Evolutionary conservation across 1,140 invertebrate genomes (phyloP).

Genomic region (Platorchestia sp.): DNA sequence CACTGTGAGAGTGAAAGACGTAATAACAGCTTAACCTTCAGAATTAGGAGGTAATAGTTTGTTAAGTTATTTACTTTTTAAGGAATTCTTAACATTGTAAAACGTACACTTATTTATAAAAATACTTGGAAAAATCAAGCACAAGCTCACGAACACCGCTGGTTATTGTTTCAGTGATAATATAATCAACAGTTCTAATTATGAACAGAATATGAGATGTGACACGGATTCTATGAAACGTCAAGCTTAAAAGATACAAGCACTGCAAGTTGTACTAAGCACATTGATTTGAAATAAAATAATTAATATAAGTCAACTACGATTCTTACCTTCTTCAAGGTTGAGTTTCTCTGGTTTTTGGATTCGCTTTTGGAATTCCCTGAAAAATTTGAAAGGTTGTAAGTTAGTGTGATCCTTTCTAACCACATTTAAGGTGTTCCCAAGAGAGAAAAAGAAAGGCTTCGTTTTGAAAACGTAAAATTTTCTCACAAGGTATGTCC

Average conservation of each 20-base stretch:
- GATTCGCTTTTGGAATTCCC: not conserved
- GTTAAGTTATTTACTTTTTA: not conserved
- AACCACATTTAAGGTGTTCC: too few relatives aligned
- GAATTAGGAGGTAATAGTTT: not conserved
- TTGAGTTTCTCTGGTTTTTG: not conserved
- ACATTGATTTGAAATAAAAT: not conserved
- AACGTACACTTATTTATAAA: too few relatives aligned
- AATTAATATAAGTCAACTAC: not conserved
- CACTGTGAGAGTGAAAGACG: not conserved
- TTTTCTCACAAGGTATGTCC: too few relatives aligned
- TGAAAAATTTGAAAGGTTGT: too few relatives aligned
- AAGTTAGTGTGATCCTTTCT: too few relatives aligned
- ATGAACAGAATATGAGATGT: not conserved
- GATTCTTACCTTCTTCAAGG: not conserved
- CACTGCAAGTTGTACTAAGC: not conserved
- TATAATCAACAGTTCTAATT: not conserved
- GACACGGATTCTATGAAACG: not conserved
- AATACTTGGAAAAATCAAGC: too few relatives aligned
- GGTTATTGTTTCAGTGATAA: not conserved
- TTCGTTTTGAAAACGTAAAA: too few relatives aligned
- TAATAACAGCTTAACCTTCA: not conserved
- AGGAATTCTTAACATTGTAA: too few relatives aligned
- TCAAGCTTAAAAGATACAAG: not conserved
- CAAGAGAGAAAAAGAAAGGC: too few relatives aligned
- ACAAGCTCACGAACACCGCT: too few relatives aligned